Evolutionary conservation across 2,888 invertebrate genomes (phyloP).

Genomic region (Lasiommata megera): DNA sequence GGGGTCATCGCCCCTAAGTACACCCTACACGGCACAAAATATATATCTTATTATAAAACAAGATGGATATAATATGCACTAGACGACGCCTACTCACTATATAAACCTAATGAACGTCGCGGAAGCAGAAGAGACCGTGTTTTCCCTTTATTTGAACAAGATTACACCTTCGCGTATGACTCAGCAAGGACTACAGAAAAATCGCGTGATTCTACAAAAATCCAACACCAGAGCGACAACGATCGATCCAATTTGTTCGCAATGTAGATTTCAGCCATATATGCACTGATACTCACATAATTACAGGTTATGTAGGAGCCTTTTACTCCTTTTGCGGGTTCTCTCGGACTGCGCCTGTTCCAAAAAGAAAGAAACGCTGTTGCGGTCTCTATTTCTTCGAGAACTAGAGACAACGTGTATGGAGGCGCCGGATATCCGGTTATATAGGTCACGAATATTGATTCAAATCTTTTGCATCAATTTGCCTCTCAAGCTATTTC

Average conservation of each 20-base stretch:
- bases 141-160: conserved; percentile 27
- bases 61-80: not conserved
- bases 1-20: conserved; percentile 66
- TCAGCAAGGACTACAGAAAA: conserved; percentile 42
- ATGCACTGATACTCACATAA: conserved; percentile 74
- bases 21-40: conserved; percentile 41
- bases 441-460: conserved; percentile 41
- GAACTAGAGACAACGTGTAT: conserved; percentile 76
- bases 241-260: conserved; percentile 39
- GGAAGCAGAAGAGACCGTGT: conserved; percentile 25
- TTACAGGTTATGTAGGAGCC: conserved; percentile 82
- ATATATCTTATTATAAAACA: not conserved
- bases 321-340: conserved; percentile 81
- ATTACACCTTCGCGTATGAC: conserved; percentile 43
- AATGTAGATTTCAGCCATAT: conserved; percentile 41
- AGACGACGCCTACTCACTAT: conserved; percentile 36
- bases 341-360: conserved; percentile 80
- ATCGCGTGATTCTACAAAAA: conserved; percentile 37
- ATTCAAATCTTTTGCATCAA: conserved; percentile 31
- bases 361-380: conserved; percentile 79
- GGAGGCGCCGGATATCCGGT: conserved; percentile 78
- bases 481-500: conserved; percentile 11
- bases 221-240: conserved; percentile 42
- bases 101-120: conserved; percentile 28
- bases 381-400: conserved; percentile 73